A percentile compares a stretch with the other conserved stretches of the same genome.
phyloP scores from a whole-genome alignment of 2,113 vertebrate genomes.

The Lamprotornis superbus region DNA sequence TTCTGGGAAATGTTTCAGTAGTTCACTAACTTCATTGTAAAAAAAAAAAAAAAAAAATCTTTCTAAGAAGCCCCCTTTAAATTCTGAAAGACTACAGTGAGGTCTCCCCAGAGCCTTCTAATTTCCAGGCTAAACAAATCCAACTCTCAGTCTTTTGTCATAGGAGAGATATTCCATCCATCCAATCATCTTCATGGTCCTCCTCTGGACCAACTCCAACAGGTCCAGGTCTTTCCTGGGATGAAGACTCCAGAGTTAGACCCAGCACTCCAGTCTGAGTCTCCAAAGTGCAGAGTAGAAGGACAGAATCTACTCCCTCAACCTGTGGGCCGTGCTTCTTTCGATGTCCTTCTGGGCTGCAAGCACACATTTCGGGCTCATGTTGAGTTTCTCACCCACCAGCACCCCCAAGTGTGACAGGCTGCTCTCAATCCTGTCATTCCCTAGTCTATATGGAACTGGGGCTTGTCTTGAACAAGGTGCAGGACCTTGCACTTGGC shows the following conservation, averaged over 20 bases:
- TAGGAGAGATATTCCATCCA: neutral
- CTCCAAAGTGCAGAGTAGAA: neutral
- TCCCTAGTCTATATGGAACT: neutral
- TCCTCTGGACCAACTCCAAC: neutral
- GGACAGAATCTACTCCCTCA: neutral
- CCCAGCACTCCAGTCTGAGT: neutral
- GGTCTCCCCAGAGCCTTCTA: neutral
- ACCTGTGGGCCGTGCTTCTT: neutral
- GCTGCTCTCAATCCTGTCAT: neutral
- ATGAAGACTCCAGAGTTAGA: neutral
- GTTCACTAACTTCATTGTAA: neutral
- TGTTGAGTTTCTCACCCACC: neutral
- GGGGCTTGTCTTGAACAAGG: rapidly evolving
- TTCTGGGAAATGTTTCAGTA: neutral
- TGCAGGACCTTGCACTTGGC: neutral
- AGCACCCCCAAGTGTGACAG: neutral
- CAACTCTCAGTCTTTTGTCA: neutral
- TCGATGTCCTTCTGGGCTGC: neutral
- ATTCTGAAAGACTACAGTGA: neutral
- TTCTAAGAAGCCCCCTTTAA: neutral
- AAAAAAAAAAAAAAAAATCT: neutral
- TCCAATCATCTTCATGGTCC: neutral
- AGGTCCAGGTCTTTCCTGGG: neutral
- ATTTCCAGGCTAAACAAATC: neutral
- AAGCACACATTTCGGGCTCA: rapidly evolving